phyloP scores from a whole-genome alignment of 2,113 vertebrate species.

The Merops nubicus region DNA sequence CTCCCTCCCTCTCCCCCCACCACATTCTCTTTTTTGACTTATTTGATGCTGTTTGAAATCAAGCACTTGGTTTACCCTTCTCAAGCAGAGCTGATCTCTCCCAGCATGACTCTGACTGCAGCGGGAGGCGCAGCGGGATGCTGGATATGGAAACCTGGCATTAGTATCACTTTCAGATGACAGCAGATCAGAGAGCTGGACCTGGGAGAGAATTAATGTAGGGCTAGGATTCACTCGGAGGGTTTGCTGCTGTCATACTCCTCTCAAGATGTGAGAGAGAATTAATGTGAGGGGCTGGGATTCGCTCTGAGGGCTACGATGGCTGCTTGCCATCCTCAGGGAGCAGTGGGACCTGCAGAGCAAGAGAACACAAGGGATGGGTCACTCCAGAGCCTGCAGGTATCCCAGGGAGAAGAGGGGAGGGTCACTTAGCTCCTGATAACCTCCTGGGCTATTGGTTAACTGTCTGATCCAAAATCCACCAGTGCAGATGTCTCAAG shows the following conservation, averaged over 20 bases:
- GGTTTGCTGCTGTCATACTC: constrained; percentile 53
- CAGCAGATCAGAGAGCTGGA: constrained; percentile 60
- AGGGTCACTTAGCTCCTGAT: not conserved
- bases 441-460: not conserved
- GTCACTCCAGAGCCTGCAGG: not conserved
- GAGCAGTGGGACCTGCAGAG: not conserved
- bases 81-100: constrained; percentile 42
- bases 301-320: rapidly evolving
- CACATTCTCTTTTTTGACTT: not conserved
- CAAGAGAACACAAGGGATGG: rapidly evolving
- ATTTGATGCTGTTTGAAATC: constrained; percentile 55
- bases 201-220: constrained; percentile 46
- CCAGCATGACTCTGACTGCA: constrained; percentile 49
- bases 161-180: constrained; percentile 58
- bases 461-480: not conserved
- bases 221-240: constrained; percentile 48
- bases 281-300: constrained; percentile 23
- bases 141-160: constrained; percentile 65
- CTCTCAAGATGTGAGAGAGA: constrained; percentile 31
- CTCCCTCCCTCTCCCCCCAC: not conserved
- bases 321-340: not conserved
- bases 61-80: constrained; percentile 63
- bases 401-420: not conserved
- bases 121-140: constrained; percentile 39
- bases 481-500: not conserved